phyloP scores from a whole-genome alignment of 2,113 vertebrate species.

The Gnathonemus echidnorhynchus region DNA sequence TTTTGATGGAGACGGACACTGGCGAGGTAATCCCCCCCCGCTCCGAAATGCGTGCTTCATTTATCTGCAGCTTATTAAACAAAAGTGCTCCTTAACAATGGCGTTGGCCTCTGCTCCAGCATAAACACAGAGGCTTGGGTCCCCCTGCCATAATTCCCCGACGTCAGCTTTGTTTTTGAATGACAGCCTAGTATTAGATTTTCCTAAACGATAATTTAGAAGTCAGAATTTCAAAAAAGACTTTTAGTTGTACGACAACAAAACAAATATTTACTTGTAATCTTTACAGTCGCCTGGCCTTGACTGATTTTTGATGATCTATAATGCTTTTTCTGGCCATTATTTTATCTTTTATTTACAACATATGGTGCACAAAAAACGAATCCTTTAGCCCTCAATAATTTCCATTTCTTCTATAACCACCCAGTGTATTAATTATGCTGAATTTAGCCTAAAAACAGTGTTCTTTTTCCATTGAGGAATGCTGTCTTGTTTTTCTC shows the following conservation, averaged over 20 bases:
- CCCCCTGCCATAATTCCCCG: conserved; percentile 43
- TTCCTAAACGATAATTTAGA: neutral
- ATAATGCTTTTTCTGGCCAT: too few relatives aligned
- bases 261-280: neutral
- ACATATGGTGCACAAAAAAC: neutral
- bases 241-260: neutral
- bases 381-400: neutral
- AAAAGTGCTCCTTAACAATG: conserved; percentile 14
- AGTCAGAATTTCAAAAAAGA: neutral
- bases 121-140: conserved; percentile 54
- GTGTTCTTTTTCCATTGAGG: neutral
- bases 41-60: conserved; percentile 39
- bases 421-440: neutral
- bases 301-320: neutral
- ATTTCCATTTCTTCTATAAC: neutral
- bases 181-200: neutral
- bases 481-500: neutral
- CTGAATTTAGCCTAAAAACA: neutral
- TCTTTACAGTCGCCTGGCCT: neutral
- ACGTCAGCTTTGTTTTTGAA: conserved; percentile 43
- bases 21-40: neutral
- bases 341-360: neutral
- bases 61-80: conserved; percentile 32
- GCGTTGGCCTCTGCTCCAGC: conserved; percentile 29
- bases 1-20: neutral